phyloP scores from a whole-genome alignment of 2,113 vertebrate genomes.

The Callorhinus ursinus region DNA sequence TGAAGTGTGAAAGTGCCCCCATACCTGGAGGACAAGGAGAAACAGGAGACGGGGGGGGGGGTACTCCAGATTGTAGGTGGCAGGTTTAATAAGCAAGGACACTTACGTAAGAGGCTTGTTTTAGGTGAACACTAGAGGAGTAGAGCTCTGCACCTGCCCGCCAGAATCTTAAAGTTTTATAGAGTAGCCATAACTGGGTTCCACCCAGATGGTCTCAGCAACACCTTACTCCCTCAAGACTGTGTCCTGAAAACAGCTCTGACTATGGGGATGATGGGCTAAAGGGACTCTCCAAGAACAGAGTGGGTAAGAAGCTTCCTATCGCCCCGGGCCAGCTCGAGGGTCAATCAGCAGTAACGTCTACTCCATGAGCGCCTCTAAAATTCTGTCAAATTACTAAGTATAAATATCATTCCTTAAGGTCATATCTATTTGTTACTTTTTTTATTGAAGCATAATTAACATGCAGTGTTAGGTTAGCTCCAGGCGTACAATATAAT shows the following conservation, averaged over 20 bases:
- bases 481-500: neutral
- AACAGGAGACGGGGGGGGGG: neutral
- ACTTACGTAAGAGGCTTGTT: neutral
- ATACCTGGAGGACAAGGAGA: neutral
- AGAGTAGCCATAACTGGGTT: neutral
- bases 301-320: neutral
- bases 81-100: neutral
- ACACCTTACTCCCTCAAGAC: neutral
- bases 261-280: neutral
- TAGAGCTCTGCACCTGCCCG: neutral
- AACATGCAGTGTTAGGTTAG: neutral
- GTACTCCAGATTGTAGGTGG: no score
- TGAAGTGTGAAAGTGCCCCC: neutral
- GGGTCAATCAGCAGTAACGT: rapidly evolving
- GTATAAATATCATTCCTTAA: neutral
- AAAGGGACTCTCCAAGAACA: neutral
- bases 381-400: neutral
- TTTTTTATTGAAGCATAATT: neutral
- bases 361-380: neutral
- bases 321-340: neutral
- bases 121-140: neutral
- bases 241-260: neutral
- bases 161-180: neutral
- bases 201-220: neutral
- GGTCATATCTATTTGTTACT: neutral